Percentiles rank a stretch among this genome's conserved stretches.
Conservation (phyloP, 2,888 invertebrate genomes). For the Tortricodes alternella region DNA sequence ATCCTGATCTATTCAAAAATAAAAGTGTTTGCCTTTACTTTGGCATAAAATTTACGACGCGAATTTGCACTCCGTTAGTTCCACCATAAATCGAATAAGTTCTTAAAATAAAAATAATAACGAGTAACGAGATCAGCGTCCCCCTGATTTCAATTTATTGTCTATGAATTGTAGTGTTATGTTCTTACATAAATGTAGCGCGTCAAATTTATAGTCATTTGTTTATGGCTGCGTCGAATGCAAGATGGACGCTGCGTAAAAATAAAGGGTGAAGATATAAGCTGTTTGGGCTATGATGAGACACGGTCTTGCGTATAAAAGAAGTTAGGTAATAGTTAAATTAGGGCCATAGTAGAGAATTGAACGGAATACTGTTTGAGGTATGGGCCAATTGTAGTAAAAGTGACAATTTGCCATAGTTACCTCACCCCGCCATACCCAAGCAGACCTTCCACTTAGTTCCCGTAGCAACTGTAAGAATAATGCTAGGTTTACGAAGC, state of each 20-base stretch:
- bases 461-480: too few relatives aligned
- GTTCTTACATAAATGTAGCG: constrained; percentile 26
- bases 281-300: not conserved
- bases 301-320: not conserved
- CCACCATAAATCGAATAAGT: constrained; percentile 2
- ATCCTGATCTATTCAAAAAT: too few relatives aligned
- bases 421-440: too few relatives aligned
- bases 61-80: constrained; percentile 14
- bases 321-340: not conserved
- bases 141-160: constrained; percentile 39
- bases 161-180: constrained; percentile 35
- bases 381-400: too few relatives aligned
- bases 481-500: too few relatives aligned
- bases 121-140: constrained; percentile 34
- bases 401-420: too few relatives aligned
- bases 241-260: constrained; percentile 11
- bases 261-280: constrained; percentile 7
- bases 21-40: too few relatives aligned
- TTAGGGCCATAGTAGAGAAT: too few relatives aligned
- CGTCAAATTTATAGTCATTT: constrained; percentile 17
- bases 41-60: not conserved
- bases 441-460: too few relatives aligned
- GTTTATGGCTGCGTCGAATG: constrained; percentile 27
- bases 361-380: too few relatives aligned
- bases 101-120: constrained; percentile 28